A percentile compares a stretch with the other conserved stretches of the same genome.
Conservation (phyloP, 2,797 vertebrate species). For the Molothrus ater region DNA sequence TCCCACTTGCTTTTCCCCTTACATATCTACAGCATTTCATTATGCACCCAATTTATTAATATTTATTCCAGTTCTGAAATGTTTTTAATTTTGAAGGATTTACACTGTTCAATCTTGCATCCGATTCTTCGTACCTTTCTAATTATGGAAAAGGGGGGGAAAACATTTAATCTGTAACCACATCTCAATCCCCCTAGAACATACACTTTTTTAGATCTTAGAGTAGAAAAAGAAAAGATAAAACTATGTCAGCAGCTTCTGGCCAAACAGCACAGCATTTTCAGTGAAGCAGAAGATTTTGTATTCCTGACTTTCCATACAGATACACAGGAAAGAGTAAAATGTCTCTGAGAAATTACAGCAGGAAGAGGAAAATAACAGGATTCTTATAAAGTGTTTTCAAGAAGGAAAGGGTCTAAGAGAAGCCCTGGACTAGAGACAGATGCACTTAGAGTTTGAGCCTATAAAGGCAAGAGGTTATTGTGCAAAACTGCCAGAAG, state of each 20-base stretch:
- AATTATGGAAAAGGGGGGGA: background rate
- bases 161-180: background rate
- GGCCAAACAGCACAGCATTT: background rate
- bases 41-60: conserved; percentile 74
- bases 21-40: conserved; percentile 72
- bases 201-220: conserved; percentile 27
- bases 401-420: background rate
- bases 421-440: background rate
- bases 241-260: background rate
- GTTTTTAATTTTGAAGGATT: conserved; percentile 72
- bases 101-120: conserved; percentile 62
- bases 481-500: background rate
- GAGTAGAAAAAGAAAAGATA: background rate
- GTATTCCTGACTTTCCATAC: background rate
- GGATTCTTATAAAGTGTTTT: background rate
- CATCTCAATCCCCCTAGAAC: conserved; percentile 22
- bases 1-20: conserved; percentile 66
- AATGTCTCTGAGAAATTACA: background rate
- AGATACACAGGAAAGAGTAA: background rate
- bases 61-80: conserved; percentile 74
- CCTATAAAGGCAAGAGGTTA: background rate
- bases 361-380: background rate
- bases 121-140: conserved; percentile 53
- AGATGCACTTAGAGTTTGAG: background rate
- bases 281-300: conserved; percentile 1